Conservation (phyloP, 1,140 invertebrate genomes). For the Pogonognathellus flavescens region DNA sequence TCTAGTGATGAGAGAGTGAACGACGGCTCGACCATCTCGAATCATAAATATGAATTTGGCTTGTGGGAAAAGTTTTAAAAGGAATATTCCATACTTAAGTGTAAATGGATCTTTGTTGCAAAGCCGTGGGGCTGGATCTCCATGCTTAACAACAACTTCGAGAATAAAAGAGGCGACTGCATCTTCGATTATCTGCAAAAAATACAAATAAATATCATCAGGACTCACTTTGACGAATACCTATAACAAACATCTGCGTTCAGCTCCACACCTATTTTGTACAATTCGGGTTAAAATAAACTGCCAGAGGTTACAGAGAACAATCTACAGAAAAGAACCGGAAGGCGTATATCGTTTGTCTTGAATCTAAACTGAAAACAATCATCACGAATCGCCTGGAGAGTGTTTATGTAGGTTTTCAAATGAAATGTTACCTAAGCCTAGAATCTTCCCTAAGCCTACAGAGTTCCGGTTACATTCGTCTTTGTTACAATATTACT, state of each 20-base stretch:
- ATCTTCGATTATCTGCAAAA: conserved; percentile 64
- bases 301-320: not conserved
- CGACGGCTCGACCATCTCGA: conserved; percentile 95
- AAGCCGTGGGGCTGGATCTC: conserved; percentile 89
- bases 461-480: no score
- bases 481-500: no score
- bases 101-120: conserved; percentile 99
- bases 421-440: no score
- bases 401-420: no score
- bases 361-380: no score
- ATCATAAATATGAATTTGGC: conserved; percentile 98
- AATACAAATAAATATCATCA: no score
- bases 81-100: conserved; percentile 91
- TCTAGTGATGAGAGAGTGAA: conserved; percentile 97
- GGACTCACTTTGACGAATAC: no score
- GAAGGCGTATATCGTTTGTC: no score
- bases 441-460: no score
- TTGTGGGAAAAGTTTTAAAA: conserved; percentile 77
- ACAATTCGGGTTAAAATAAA: not conserved
- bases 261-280: not conserved
- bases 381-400: no score
- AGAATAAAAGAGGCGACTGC: conserved; percentile 97
- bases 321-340: no score
- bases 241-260: no score
- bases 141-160: conserved; percentile 95